Evolutionary conservation across 1,140 invertebrate genomes (phyloP).

Genomic region (Nasonia vitripennis): DNA sequence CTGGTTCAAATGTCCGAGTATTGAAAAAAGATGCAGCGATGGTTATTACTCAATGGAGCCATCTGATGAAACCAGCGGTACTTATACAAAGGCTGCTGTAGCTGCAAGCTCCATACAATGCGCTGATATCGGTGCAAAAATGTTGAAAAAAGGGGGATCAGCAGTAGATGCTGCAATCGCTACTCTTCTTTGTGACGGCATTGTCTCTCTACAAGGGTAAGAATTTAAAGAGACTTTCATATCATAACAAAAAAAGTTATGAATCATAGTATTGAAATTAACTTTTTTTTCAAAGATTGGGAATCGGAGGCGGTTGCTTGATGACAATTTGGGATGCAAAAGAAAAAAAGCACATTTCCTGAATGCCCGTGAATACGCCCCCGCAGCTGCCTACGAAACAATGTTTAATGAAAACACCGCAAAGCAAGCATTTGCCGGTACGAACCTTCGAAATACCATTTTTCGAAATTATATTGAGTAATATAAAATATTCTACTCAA

Average conservation of each 20-base stretch:
- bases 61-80: background rate
- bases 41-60: background rate
- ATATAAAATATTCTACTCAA: no score
- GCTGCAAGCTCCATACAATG: constrained; percentile 62
- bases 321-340: constrained; percentile 82
- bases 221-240: background rate
- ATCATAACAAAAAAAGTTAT: background rate
- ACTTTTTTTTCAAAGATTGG: constrained; percentile 73
- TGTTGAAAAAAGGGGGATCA: constrained; percentile 81
- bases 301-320: constrained; percentile 88
- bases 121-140: constrained; percentile 66
- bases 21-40: background rate
- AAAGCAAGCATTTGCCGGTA: constrained; percentile 61
- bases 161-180: constrained; percentile 89
- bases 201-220: constrained; percentile 83
- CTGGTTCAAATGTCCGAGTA: background rate
- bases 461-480: no score
- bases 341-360: constrained; percentile 72
- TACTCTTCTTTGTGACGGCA: constrained; percentile 84
- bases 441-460: no score
- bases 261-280: background rate
- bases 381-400: constrained; percentile 73
- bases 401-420: constrained; percentile 76
- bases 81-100: constrained; percentile 59
- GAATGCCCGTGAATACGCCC: constrained; percentile 83